A percentile compares a stretch with the other conserved stretches of the same genome.
These are phyloP conservation scores for Schizopygopsis pylzovi DNA, from an alignment of 2,797 vertebrate species.

Conservation along the genomic window DNA sequence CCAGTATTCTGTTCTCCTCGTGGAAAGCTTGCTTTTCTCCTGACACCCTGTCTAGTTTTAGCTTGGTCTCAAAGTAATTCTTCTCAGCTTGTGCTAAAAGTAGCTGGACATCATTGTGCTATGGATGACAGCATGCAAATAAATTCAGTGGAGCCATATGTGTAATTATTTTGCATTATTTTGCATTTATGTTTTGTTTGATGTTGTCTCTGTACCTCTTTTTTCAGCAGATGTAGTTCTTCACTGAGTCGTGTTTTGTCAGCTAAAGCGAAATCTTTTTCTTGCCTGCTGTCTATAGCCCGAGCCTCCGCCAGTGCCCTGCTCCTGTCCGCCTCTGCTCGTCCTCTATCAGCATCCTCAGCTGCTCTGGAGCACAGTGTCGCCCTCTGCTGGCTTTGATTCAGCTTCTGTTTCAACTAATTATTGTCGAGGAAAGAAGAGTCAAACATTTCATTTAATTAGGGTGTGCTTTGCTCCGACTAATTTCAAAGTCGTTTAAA, in stretches of 20 bases:
- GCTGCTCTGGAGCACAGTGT: conserved; percentile 68
- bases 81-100: conserved; percentile 72
- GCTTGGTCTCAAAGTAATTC: conserved; percentile 76
- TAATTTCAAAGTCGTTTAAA: neutral
- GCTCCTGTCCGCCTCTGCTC: conserved; percentile 70
- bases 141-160: neutral
- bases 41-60: conserved; percentile 75
- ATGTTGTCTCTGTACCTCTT: conserved; percentile 64
- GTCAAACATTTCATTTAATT: neutral
- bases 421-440: neutral
- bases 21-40: conserved; percentile 73
- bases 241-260: conserved; percentile 68
- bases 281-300: conserved; percentile 65
- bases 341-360: conserved; percentile 64
- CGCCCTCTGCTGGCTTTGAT: conserved; percentile 76
- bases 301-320: conserved; percentile 69
- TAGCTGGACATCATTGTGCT: conserved; percentile 74
- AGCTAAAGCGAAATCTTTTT: conserved; percentile 66
- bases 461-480: neutral
- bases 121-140: neutral
- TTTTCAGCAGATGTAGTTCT: conserved; percentile 73
- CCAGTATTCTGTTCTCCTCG: conserved; percentile 71
- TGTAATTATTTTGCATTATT: neutral
- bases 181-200: neutral
- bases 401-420: conserved; percentile 77